Percentiles rank a stretch among this genome's conserved stretches.
Evolutionary conservation across 2,888 invertebrate species (phyloP).

Genomic region (Drosophila picticornis): DNA sequence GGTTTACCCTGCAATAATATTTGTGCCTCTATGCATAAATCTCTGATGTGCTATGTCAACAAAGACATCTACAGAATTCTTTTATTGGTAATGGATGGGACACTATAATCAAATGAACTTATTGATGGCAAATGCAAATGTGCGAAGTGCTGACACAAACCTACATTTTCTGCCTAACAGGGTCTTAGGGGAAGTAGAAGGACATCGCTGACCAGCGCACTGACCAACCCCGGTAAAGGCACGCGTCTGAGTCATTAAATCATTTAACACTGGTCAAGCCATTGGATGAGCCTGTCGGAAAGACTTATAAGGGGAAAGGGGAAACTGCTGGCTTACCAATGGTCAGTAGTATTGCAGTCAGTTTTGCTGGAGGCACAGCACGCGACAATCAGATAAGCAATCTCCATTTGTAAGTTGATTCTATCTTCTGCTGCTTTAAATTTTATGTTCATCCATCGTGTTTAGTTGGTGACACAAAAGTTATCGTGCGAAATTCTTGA

Average conservation of each 20-base stretch:
- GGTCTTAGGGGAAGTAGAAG: conserved; percentile 23
- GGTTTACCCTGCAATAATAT: neutral
- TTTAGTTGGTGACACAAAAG: neutral
- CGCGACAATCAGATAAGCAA: conserved; percentile 18
- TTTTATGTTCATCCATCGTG: neutral
- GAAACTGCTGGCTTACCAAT: conserved; percentile 29
- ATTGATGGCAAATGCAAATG: conserved; percentile 59
- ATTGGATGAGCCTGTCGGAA: conserved; percentile 3
- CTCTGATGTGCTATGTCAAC: conserved; percentile 28
- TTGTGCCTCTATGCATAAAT: conserved; percentile 31
- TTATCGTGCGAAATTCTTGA: conserved; percentile 46
- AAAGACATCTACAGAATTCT: neutral
- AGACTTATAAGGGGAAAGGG: neutral
- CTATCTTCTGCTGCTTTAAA: neutral
- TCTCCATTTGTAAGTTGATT: conserved; percentile 24
- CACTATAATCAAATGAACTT: conserved; percentile 10
- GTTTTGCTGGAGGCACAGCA: neutral
- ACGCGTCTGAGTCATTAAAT: conserved; percentile 61
- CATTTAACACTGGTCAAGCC: conserved; percentile 51
- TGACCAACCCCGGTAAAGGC: conserved; percentile 50
- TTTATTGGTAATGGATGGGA: conserved; percentile 7
- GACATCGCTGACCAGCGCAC: conserved; percentile 30
- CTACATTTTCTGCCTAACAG: neutral
- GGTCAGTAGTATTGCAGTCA: conserved; percentile 49
- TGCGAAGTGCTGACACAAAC: conserved; percentile 35